Percentiles rank a stretch among this genome's conserved stretches.
phyloP scores from a whole-genome alignment of 2,113 vertebrate genomes.

The Neotoma lepida region DNA sequence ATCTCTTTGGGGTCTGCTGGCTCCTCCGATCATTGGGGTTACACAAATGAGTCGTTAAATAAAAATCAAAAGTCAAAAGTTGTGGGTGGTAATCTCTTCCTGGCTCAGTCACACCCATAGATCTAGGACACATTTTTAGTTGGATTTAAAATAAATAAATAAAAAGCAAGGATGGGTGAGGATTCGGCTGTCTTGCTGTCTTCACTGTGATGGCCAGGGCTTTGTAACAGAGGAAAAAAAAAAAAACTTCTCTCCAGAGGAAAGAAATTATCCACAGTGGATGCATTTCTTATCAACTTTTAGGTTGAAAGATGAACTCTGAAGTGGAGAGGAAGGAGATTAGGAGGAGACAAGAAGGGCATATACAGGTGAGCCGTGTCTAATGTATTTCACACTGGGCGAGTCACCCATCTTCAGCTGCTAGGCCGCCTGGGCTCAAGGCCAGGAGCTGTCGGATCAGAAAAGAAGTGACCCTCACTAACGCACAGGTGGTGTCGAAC shows the following conservation, averaged over 20 bases:
- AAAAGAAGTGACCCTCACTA: constrained; percentile 36
- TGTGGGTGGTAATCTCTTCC: constrained; percentile 57
- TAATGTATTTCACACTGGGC: constrained; percentile 17
- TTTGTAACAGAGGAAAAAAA: neutral
- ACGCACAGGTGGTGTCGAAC: constrained; percentile 27
- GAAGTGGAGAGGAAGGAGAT: neutral
- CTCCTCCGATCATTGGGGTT: constrained; percentile 60
- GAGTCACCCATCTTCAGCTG: constrained; percentile 16
- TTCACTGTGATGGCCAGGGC: constrained; percentile 34
- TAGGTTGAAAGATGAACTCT: constrained; percentile 74
- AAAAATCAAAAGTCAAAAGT: constrained; percentile 68
- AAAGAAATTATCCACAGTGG: constrained; percentile 24
- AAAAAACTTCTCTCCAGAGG: constrained; percentile 12
- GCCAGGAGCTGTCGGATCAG: constrained; percentile 54
- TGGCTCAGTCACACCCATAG: neutral
- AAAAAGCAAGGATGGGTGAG: neutral
- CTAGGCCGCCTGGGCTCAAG: constrained; percentile 24
- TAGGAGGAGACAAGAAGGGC: neutral
- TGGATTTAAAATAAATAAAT: neutral
- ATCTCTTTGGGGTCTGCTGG: constrained; percentile 67
- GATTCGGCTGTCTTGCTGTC: constrained; percentile 25
- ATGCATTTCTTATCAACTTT: constrained; percentile 49
- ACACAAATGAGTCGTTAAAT: constrained; percentile 72
- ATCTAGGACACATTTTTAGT: constrained; percentile 13
- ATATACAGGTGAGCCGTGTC: constrained; percentile 14